phyloP scores from a whole-genome alignment of 2,888 invertebrate species.

The Andrena praecox region DNA sequence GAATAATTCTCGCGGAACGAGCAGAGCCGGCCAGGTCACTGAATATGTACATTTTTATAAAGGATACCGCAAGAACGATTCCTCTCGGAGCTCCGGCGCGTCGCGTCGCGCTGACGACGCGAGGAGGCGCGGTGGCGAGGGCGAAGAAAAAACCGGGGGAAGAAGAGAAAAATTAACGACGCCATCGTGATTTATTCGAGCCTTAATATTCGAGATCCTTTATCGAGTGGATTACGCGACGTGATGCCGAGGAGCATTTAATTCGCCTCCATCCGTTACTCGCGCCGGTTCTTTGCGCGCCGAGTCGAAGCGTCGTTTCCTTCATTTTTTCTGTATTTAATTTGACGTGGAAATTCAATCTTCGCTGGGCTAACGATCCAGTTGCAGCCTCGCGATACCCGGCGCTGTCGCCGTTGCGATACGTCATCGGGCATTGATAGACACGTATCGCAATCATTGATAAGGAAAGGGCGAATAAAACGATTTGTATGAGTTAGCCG shows the following conservation, averaged over 20 bases:
- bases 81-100: conserved; percentile 40
- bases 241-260: conserved; percentile 11
- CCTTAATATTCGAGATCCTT: conserved; percentile 28
- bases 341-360: conserved; percentile 4
- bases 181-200: conserved; percentile 27
- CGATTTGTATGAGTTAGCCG: conserved; percentile 59
- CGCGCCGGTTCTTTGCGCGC: neutral
- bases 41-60: conserved; percentile 68
- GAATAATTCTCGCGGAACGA: conserved; percentile 55
- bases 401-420: neutral
- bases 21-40: conserved; percentile 33
- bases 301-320: neutral
- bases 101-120: conserved; percentile 25
- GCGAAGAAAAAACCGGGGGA: neutral
- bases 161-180: conserved; percentile 29
- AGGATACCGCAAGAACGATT: conserved; percentile 38
- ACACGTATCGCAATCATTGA: conserved; percentile 35
- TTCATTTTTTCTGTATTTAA: neutral
- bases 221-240: conserved; percentile 32
- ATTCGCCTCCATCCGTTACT: neutral
- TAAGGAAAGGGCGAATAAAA: conserved; percentile 59
- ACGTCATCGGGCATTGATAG: conserved; percentile 12
- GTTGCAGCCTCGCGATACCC: neutral
- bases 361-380: neutral
- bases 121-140: neutral